These are phyloP conservation scores for Acrobasis repandana DNA, from an alignment of 2,888 invertebrate species.

Conservation along the genomic window DNA sequence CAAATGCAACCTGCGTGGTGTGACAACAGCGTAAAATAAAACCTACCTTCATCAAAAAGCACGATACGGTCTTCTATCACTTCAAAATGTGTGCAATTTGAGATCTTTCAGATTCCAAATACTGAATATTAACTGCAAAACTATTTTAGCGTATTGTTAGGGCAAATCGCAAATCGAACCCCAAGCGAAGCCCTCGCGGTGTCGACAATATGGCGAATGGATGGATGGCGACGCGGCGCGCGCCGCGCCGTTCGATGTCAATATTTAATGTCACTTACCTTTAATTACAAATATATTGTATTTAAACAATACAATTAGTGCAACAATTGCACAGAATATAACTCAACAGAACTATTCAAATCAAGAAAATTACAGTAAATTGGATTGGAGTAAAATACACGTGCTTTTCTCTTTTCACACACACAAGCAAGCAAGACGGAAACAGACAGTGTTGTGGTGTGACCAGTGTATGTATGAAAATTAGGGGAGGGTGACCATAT, in stretches of 20 bases:
- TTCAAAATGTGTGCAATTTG: background rate
- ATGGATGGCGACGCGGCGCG: conserved; percentile 20
- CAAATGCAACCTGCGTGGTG: background rate
- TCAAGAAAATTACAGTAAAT: too few relatives aligned
- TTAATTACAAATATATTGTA: background rate
- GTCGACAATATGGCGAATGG: conserved; percentile 24
- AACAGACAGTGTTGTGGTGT: too few relatives aligned
- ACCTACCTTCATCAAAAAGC: conserved; percentile 12
- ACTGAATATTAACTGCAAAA: background rate
- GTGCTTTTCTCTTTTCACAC: background rate
- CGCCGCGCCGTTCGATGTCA: background rate
- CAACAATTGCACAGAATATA: background rate
- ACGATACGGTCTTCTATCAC: background rate
- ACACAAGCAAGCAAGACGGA: background rate
- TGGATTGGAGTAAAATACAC: too few relatives aligned
- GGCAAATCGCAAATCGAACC: conserved; percentile 4
- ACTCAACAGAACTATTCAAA: background rate
- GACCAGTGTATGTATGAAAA: too few relatives aligned
- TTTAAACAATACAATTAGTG: background rate
- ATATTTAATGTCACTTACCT: conserved; percentile 8
- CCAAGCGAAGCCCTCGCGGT: conserved; percentile 16
- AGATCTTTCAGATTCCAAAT: background rate
- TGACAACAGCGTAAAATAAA: background rate
- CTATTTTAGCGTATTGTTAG: background rate
- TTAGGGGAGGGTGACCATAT: too few relatives aligned